Conservation (phyloP, 2,797 vertebrate genomes). For the Lepidocolaptes lacrymiger region DNA sequence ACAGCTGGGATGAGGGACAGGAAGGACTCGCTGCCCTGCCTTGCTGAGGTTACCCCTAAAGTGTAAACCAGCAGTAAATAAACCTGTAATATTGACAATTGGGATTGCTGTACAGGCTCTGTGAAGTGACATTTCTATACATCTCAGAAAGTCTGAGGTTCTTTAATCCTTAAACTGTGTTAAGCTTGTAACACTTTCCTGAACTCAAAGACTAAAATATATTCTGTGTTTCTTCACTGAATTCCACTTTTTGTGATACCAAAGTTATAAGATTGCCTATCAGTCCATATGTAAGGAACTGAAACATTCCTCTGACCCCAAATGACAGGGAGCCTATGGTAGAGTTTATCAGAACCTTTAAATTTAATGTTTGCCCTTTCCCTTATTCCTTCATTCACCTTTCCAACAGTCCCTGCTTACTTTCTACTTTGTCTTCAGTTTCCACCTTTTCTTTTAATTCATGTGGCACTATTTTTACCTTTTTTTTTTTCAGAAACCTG, state of each 20-base stretch:
- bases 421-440: not conserved
- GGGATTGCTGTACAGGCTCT: not conserved
- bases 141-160: not conserved
- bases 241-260: not conserved
- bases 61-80: not conserved
- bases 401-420: not conserved
- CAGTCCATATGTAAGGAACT: not conserved
- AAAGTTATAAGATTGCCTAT: not conserved
- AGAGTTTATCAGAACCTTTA: not conserved
- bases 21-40: accelerated
- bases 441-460: not conserved
- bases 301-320: not conserved
- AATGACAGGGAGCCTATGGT: not conserved
- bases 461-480: not conserved
- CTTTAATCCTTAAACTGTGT: not conserved
- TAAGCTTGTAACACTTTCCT: not conserved
- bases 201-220: not conserved
- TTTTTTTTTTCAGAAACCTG: not conserved
- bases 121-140: not conserved
- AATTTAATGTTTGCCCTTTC: not conserved
- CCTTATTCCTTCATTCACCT: not conserved
- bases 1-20: not conserved
- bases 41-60: not conserved
- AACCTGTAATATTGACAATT: not conserved
- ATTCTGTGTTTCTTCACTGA: not conserved